Evolutionary conservation across 2,888 invertebrate species (phyloP).

Genomic region (Zygogramma bicolorata): DNA sequence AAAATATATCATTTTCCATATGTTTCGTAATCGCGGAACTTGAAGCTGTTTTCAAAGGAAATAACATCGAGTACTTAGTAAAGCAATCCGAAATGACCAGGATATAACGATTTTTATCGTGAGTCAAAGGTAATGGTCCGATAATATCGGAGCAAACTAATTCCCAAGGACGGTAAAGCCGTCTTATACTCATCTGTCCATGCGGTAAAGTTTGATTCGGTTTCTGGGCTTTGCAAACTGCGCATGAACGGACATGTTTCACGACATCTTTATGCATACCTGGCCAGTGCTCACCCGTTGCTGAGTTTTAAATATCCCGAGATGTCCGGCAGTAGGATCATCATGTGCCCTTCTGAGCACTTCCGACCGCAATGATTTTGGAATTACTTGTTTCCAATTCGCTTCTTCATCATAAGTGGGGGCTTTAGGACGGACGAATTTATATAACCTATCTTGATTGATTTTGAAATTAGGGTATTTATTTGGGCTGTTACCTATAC

Average conservation of each 20-base stretch:
- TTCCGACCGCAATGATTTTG: background rate
- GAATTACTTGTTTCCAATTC: background rate
- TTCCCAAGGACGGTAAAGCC: background rate
- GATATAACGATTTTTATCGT: background rate
- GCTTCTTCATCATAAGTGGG: background rate
- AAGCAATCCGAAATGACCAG: background rate
- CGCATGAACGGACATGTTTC: background rate
- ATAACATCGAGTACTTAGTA: too few species aligned
- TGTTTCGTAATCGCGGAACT: background rate
- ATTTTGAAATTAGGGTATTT: conserved; percentile 38
- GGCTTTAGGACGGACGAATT: background rate
- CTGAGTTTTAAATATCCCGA: background rate
- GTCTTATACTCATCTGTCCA: background rate
- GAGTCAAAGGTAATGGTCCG: background rate
- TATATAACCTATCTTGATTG: conserved; percentile 33
- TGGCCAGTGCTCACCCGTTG: background rate
- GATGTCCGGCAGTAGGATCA: background rate
- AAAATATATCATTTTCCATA: conserved; percentile 35
- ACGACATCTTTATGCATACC: background rate
- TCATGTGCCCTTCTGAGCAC: background rate
- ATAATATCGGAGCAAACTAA: background rate
- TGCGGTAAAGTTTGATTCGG: background rate
- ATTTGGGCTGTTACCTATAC: conserved; percentile 6
- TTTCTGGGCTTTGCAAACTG: background rate
- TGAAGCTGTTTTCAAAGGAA: background rate